phyloP scores from a whole-genome alignment of 2,113 vertebrate genomes.

The Chaenocephalus aceratus region DNA sequence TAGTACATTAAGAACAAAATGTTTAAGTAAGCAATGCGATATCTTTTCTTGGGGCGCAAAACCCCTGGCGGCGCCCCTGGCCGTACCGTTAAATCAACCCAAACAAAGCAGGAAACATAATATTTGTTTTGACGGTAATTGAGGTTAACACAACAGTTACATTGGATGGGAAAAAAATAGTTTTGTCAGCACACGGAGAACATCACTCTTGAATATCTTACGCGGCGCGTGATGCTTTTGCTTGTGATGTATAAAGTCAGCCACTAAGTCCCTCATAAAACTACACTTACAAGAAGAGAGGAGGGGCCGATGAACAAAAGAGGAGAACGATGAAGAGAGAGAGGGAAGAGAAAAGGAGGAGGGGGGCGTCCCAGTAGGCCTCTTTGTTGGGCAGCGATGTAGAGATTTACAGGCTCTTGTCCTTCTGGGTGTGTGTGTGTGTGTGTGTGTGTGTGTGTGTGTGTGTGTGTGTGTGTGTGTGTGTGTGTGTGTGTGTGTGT shows the following conservation, averaged over 20 bases:
- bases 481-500: background rate
- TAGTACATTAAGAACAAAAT: too few species aligned
- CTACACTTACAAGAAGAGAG: constrained; percentile 6
- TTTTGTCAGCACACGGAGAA: too few species aligned
- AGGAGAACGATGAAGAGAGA: constrained; percentile 22
- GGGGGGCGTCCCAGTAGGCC: constrained; percentile 46
- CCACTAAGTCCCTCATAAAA: background rate
- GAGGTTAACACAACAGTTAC: background rate
- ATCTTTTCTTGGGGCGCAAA: too few species aligned
- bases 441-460: constrained; percentile 41
- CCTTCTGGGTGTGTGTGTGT: constrained; percentile 18
- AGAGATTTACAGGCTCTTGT: constrained; percentile 70
- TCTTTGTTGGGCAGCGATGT: constrained; percentile 70
- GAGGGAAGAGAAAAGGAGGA: constrained; percentile 12
- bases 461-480: constrained; percentile 38
- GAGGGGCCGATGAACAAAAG: background rate
- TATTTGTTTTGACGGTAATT: background rate
- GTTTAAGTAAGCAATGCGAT: too few species aligned
- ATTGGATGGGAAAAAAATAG: background rate
- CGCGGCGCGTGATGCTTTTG: background rate
- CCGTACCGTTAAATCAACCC: background rate
- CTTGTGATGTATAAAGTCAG: background rate
- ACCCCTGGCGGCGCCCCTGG: too few species aligned
- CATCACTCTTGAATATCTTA: background rate
- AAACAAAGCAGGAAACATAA: background rate